Evolutionary conservation across 2,888 invertebrate genomes (phyloP).

Genomic region (Mythimna vitellina): DNA sequence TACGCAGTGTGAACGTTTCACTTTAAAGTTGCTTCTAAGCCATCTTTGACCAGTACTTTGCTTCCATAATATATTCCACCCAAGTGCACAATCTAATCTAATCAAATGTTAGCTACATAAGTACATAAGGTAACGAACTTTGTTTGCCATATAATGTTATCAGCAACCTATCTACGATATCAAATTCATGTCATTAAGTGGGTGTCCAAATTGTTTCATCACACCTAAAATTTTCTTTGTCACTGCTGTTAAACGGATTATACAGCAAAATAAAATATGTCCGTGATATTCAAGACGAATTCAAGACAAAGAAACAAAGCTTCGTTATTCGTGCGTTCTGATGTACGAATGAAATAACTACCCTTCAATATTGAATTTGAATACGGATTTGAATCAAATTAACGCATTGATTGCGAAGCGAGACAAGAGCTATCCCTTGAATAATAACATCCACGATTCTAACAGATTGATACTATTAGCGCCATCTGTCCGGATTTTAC

Average conservation of each 20-base stretch:
- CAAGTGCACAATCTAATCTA: slow-evolving; percentile 32
- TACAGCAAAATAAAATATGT: neutral
- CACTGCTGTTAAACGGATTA: neutral
- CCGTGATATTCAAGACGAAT: neutral
- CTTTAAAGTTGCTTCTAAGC: neutral
- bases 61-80: neutral
- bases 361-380: slow-evolving; percentile 17
- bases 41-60: neutral
- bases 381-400: slow-evolving; percentile 35
- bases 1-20: neutral
- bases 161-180: slow-evolving; percentile 4
- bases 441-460: slow-evolving; percentile 24
- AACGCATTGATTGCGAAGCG: slow-evolving; percentile 28
- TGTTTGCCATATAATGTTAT: slow-evolving; percentile 5
- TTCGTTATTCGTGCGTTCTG: slow-evolving; percentile 4
- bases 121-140: slow-evolving; percentile 22
- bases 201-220: neutral
- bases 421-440: slow-evolving; percentile 13
- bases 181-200: slow-evolving; percentile 15
- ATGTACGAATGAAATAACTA: slow-evolving; percentile 9
- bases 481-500: slow-evolving; percentile 51
- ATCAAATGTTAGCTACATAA: slow-evolving; percentile 14
- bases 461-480: slow-evolving; percentile 19
- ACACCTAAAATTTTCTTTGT: neutral
- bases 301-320: slow-evolving; percentile 1